Conservation (phyloP, 1,140 invertebrate species). For the Drosophila prosaltans region DNA sequence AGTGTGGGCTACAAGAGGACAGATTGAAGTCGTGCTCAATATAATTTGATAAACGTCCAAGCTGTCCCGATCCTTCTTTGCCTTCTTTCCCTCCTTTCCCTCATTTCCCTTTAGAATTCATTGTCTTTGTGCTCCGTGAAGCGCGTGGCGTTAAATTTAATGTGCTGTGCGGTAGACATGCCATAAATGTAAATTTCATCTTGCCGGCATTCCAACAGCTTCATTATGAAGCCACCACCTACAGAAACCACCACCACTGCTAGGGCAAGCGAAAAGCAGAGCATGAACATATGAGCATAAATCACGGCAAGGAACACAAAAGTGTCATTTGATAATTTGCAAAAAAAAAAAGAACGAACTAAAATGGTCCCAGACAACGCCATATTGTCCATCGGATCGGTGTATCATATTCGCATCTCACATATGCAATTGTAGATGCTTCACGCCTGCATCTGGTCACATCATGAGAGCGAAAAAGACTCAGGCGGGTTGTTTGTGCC, state of each 20-base stretch:
- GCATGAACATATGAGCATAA: slow-evolving; percentile 40
- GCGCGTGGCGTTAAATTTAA: slow-evolving; percentile 65
- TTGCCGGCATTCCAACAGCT: slow-evolving; percentile 39
- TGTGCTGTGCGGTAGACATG: slow-evolving; percentile 48
- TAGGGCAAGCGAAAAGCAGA: background rate
- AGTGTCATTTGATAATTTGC: slow-evolving; percentile 59
- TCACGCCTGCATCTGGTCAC: slow-evolving; percentile 73
- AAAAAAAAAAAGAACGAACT: slow-evolving; percentile 16
- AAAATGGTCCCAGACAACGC: slow-evolving; percentile 14
- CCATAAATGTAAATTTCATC: slow-evolving; percentile 66
- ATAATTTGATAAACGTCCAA: slow-evolving; percentile 57
- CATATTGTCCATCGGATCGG: slow-evolving; percentile 48
- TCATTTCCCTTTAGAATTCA: slow-evolving; percentile 4
- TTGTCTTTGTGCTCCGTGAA: slow-evolving; percentile 30
- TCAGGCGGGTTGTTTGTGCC: slow-evolving; percentile 49
- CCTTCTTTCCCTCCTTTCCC: background rate
- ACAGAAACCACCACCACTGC: slow-evolving; percentile 5
- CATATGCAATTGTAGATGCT: slow-evolving; percentile 25
- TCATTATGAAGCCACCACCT: slow-evolving; percentile 39
- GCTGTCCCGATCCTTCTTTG: background rate
- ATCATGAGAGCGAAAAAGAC: slow-evolving; percentile 24
- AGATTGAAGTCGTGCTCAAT: slow-evolving; percentile 18
- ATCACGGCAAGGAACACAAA: slow-evolving; percentile 32
- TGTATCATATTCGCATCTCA: background rate
- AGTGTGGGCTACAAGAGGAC: slow-evolving; percentile 29